Conservation (phyloP, 2,113 vertebrate species). For the Carlito syrichta region DNA sequence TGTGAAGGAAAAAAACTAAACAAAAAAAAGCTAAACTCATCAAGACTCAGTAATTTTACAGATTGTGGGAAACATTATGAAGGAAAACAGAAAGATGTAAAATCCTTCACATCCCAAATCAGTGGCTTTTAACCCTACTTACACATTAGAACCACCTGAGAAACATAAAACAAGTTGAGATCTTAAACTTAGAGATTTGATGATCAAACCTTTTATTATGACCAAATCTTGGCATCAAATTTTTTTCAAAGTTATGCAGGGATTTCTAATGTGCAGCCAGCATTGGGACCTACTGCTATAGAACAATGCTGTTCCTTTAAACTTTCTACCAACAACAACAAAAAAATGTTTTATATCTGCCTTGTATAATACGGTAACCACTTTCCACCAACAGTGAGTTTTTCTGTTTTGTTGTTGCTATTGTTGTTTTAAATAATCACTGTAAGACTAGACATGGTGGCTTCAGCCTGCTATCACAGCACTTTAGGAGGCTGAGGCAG, state of each 20-base stretch:
- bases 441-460: too few relatives aligned
- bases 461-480: too few relatives aligned
- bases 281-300: background rate
- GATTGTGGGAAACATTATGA: background rate
- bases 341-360: background rate
- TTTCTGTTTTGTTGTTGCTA: background rate
- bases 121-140: background rate
- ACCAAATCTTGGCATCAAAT: background rate
- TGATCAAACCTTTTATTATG: background rate
- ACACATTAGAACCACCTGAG: background rate
- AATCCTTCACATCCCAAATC: background rate
- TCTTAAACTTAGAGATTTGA: background rate
- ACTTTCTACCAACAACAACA: background rate
- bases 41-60: background rate
- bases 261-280: background rate
- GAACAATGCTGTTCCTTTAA: background rate
- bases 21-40: background rate
- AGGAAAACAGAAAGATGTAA: background rate
- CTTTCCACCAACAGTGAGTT: background rate
- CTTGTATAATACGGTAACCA: background rate
- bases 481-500: too few relatives aligned
- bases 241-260: background rate
- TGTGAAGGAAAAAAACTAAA: background rate
- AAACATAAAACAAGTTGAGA: background rate
- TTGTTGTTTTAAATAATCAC: background rate